These are phyloP conservation scores for Sesia bembeciformis DNA, from an alignment of 2,888 invertebrate genomes.

Conservation along the genomic window DNA sequence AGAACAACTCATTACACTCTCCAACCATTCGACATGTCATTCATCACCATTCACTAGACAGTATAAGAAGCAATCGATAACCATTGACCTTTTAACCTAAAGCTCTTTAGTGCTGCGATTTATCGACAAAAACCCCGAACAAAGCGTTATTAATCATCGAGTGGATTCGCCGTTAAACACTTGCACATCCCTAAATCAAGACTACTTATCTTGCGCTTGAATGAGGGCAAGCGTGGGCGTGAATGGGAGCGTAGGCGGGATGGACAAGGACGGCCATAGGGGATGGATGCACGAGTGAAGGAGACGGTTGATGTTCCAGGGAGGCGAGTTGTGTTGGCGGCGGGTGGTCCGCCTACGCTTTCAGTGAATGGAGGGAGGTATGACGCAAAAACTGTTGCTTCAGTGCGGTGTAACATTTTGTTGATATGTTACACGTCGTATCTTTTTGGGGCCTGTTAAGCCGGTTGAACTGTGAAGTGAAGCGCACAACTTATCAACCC, in stretches of 20 bases:
- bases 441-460: too few species aligned
- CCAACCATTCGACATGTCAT: too few species aligned
- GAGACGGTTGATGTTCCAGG: not conserved
- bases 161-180: not conserved
- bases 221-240: constrained; percentile 4
- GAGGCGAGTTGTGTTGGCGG: constrained; percentile 3
- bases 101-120: not conserved
- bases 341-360: constrained; percentile 8
- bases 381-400: constrained; percentile 4
- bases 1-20: too few species aligned
- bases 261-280: constrained; percentile 14
- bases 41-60: too few species aligned
- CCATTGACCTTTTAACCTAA: not conserved
- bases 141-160: constrained; percentile 19
- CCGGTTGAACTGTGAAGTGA: too few species aligned
- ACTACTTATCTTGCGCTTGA: not conserved
- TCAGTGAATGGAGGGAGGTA: constrained; percentile 4
- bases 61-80: not conserved
- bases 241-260: constrained; percentile 37
- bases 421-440: not conserved
- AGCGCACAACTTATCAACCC: too few species aligned
- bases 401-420: not conserved
- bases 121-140: constrained; percentile 3
- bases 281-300: constrained; percentile 4
- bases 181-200: not conserved